Evolutionary conservation across 1,140 invertebrate species (phyloP).

Genomic region (Schlechtendalia chinensis): DNA sequence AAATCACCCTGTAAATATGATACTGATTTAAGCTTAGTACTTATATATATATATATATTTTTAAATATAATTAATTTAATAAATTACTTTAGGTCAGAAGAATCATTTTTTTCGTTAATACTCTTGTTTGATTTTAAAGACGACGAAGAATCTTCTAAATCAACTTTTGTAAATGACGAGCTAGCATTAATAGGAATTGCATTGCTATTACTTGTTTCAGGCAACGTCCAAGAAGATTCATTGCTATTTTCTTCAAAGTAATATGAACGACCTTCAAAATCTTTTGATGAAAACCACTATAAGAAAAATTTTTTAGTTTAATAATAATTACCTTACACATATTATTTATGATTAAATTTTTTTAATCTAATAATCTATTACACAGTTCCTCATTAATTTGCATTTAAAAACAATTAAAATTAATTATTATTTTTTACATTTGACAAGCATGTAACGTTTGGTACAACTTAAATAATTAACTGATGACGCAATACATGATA

Average conservation of each 20-base stretch:
- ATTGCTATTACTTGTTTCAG: conserved; percentile 53
- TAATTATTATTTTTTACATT: no score
- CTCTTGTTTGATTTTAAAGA: conserved; percentile 24
- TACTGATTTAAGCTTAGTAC: no score
- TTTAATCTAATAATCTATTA: no score
- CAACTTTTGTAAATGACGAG: neutral
- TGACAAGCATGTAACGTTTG: no score
- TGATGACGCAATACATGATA: no score
- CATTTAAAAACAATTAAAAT: no score
- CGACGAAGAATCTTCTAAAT: conserved; percentile 23
- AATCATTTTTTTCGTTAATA: conserved; percentile 35
- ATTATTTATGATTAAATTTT: neutral
- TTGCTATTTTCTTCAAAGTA: conserved; percentile 65
- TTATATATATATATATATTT: no score
- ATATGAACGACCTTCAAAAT: conserved; percentile 63
- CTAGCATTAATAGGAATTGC: neutral
- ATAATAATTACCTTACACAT: neutral
- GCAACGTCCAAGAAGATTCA: conserved; percentile 64
- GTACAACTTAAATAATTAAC: no score
- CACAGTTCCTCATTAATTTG: no score
- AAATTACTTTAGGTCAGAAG: conserved; percentile 18
- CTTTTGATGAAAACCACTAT: conserved; percentile 65
- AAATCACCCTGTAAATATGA: no score
- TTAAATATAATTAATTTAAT: neutral
- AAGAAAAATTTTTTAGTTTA: neutral